Base-by-base conservation (phyloP, 2,888 invertebrate genomes). In the Cheilosia urbana region DNA sequence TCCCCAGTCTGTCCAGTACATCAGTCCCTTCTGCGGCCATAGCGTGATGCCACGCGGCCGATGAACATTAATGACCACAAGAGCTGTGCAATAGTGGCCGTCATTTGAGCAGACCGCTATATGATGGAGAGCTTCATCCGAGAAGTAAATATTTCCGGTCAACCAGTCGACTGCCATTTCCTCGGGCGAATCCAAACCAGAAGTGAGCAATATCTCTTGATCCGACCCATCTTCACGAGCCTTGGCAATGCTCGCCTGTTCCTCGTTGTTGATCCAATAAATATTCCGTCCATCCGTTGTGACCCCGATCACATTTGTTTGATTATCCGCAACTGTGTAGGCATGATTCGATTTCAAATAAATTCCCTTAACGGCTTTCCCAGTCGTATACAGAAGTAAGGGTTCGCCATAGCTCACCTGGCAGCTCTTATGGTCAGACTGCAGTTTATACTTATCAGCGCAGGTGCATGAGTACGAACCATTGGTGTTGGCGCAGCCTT, bases 1-100 rank as follows among this genome's bases (percentile, higher is more conserved):
- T 4, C 96, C 96, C 96, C 97, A 98, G 91, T 98, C 98, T 0
- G 97, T 95, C 98, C 98, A 99, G 92, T 95, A 98, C 95, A 99
- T 96, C 88, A 92, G 95, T 94, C 96, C 96, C 40, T 93, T 93
- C 62, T 91, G 89, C 0, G 96, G 96, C 92, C 96, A 93, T 7
- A 97, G 91, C 0, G 94, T 95, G 66, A 97, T 93, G 51, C 94
- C 96, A 87, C 95, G 93, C 0, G 97, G 95, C 89, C 94, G 96
- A 73, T 95, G 93, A 4, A 94, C 93, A 68, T 94, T 93, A 49
- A 94, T 92, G 1, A 94, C 94, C 19, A 94, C 92, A 27, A 97
- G 90, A 0, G 95, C 93, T 0, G 94, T 93, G 87, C 97, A 97
- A 40, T 93, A 93, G 4, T 93, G 89, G 0, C 96, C 96, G 88